These are phyloP conservation scores for Paedocypris micromegethes DNA, from an alignment of 2,797 vertebrate species.

Conservation along the genomic window DNA sequence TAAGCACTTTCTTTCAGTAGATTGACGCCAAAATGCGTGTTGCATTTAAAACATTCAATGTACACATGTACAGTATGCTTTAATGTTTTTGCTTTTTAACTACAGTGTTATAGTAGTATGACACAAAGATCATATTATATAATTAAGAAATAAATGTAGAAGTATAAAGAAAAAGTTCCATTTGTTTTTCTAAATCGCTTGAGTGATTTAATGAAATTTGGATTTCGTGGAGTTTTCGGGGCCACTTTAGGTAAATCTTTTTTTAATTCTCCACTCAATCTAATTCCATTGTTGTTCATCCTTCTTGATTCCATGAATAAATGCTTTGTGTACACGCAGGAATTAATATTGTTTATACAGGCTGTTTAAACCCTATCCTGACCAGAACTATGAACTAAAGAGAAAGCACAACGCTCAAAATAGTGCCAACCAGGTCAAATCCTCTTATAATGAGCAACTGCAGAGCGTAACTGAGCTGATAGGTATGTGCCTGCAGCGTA, in stretches of 20 bases:
- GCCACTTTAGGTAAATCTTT: not conserved
- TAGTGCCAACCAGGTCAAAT: conserved; percentile 15
- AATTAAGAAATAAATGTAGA: too few species aligned
- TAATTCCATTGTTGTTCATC: conserved; percentile 1
- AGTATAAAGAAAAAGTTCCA: too few species aligned
- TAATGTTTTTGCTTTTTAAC: too few species aligned
- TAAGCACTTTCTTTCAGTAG: not conserved
- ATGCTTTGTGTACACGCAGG: conserved; percentile 7
- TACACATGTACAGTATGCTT: too few species aligned
- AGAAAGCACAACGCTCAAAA: conserved; percentile 11
- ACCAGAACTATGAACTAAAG: conserved; percentile 5
- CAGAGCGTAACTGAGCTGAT: conserved; percentile 10
- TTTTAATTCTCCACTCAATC: conserved; percentile 4
- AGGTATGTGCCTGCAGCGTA: not conserved
- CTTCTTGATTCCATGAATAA: conserved; percentile 1
- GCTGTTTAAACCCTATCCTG: not conserved
- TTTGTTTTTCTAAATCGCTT: too few species aligned
- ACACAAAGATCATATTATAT: too few species aligned
- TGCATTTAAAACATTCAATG: not conserved
- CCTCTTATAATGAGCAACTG: conserved; percentile 18
- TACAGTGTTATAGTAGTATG: too few species aligned
- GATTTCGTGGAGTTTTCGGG: not conserved
- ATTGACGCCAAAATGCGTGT: not conserved
- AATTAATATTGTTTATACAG: conserved; percentile 2
- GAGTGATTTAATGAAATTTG: too few species aligned